Evolutionary conservation across 2,888 invertebrate species (phyloP), one percentile per base, ranked within the genome.

Genomic region (Cosmia trapezina): DNA sequence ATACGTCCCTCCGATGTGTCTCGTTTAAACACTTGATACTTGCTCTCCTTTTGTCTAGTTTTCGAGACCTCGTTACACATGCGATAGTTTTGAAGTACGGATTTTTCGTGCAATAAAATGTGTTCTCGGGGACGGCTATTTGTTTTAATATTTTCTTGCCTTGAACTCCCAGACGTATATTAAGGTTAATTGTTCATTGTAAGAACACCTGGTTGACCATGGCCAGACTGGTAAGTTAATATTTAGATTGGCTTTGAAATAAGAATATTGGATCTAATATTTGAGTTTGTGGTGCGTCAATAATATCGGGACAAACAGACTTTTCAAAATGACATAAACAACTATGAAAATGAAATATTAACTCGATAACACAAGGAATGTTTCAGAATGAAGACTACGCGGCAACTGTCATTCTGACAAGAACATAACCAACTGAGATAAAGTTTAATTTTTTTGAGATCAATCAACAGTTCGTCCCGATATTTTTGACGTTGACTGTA

Each of bases 11-110:
- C 86, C 80, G 84, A 85, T 85, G 87, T 84, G 85, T 83, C 73
- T 83, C 86, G 86, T 84, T 90, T 86, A 87, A 88, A 83, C 83
- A 88, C 87, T 89, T 90, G 88, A 90, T 88, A 87, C 74, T 77
- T 65, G 57, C 60, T 66, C 51, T 22, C 69, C 74, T 74, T 83
- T 86, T 84, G 83, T 85, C 81, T 83, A 41, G 73, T 73, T 79
- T 82, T 76, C 60, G 70, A 78, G 76, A 76, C 65, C 49, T 69
- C 47, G 43, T 63, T 65, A 59, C 70, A 73, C 57, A 61, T 74
- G 63, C 59, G 77, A 71, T 45, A 70, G 57, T 83, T 70, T 79
- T 70, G 33, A 64, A 79, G 73, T 64, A 60, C 60, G 53, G 61
- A 68, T 68, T 79, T 69, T 65, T 47, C 14, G 17, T 56, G 45